A percentile compares a stretch with the other conserved stretches of the same genome.
Conservation (phyloP, 2,888 invertebrate species). For the Lithophane leautieri region DNA sequence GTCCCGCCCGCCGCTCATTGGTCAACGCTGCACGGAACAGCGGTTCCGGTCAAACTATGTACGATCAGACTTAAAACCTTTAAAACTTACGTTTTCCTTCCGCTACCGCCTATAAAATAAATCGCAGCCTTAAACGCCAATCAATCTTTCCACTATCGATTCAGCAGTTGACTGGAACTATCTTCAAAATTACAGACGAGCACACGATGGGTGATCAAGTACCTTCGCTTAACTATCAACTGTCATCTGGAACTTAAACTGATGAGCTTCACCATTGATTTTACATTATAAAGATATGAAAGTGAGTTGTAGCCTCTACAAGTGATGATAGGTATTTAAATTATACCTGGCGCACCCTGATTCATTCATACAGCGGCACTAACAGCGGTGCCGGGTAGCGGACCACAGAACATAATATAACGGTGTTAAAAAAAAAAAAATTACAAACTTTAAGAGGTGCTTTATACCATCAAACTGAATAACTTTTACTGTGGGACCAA, state of each 20-base stretch:
- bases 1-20: no score
- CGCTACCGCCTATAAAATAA: slow-evolving; percentile 48
- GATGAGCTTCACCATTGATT: slow-evolving; percentile 40
- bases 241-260: slow-evolving; percentile 32
- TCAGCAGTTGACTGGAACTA: slow-evolving; percentile 51
- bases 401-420: not conserved
- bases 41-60: no score
- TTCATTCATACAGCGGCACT: not conserved
- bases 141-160: slow-evolving; percentile 65
- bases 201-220: slow-evolving; percentile 49
- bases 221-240: slow-evolving; percentile 35
- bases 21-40: no score
- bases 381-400: not conserved
- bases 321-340: not conserved
- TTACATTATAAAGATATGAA: slow-evolving; percentile 18
- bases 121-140: slow-evolving; percentile 37
- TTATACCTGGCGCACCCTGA: not conserved
- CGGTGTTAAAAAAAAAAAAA: no score
- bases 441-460: no score
- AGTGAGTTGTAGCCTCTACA: no score
- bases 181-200: slow-evolving; percentile 55
- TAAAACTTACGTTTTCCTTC: not conserved
- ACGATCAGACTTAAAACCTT: not conserved
- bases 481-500: no score
- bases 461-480: no score